Evolutionary conservation across 2,797 vertebrate genomes (phyloP).

Genomic region (Ctenopoma multispine): DNA sequence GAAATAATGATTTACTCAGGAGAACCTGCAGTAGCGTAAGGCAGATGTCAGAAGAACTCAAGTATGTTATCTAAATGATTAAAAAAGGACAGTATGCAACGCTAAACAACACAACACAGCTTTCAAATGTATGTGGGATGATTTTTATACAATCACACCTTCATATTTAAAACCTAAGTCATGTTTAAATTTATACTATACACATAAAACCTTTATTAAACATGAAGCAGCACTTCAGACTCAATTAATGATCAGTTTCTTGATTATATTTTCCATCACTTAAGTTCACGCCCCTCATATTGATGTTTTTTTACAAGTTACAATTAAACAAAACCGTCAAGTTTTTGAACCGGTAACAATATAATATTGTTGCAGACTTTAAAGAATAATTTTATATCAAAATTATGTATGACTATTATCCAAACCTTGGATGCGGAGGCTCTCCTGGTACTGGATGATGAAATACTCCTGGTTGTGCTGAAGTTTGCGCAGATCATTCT

Average conservation of each 20-base stretch:
- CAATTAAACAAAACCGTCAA: too few species aligned
- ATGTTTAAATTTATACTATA: too few species aligned
- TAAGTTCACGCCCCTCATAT: too few species aligned
- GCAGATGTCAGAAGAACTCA: not conserved
- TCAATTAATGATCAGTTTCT: not conserved
- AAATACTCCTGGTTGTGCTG: conserved; percentile 99
- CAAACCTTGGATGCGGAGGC: conserved; percentile 95
- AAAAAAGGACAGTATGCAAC: not conserved
- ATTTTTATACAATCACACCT: not conserved
- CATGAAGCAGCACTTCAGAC: too few species aligned
- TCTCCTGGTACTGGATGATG: conserved; percentile 99
- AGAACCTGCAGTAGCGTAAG: not conserved
- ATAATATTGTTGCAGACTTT: too few species aligned
- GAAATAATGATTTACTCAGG: conserved; percentile 43
- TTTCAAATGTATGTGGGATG: not conserved
- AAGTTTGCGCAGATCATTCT: conserved; percentile 95
- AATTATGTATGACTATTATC: too few species aligned
- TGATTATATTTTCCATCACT: not conserved
- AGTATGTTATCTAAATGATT: conserved; percentile 8
- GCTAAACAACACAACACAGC: not conserved
- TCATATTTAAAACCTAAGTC: not conserved
- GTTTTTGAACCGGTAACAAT: too few species aligned
- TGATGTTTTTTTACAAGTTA: too few species aligned
- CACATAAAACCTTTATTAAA: too few species aligned
- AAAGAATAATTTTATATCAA: too few species aligned